A percentile compares a stretch with the other conserved stretches of the same genome.
Conservation (phyloP, 2,888 invertebrate genomes). For the Eupeodes latifasciatus region DNA sequence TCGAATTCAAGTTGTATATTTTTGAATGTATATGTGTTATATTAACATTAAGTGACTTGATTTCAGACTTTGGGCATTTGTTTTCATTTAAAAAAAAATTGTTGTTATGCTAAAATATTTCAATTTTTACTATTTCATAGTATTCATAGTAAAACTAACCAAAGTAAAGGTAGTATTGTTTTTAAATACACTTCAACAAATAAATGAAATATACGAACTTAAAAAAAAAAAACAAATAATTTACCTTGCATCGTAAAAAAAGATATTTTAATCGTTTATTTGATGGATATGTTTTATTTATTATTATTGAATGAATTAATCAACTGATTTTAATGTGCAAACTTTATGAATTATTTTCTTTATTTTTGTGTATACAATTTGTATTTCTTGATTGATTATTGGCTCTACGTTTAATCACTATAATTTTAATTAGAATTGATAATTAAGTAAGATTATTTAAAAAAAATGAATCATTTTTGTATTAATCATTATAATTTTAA, state of each 20-base stretch:
- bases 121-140: too few species aligned
- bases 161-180: not conserved
- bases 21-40: too few species aligned
- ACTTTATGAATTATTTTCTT: not conserved
- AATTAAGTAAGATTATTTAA: too few species aligned
- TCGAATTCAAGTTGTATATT: too few species aligned
- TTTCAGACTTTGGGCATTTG: too few species aligned
- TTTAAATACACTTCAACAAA: not conserved
- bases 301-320: not conserved
- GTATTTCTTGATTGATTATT: not conserved
- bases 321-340: not conserved
- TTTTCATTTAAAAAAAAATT: too few species aligned
- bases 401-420: not conserved
- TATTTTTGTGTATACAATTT: not conserved
- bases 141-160: too few species aligned
- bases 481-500: too few species aligned
- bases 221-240: not conserved
- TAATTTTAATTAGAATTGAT: not conserved
- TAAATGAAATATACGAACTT: not conserved
- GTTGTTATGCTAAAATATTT: too few species aligned
- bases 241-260: not conserved
- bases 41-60: too few species aligned
- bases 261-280: not conserved
- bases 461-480: too few species aligned
- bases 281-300: not conserved